Evolutionary conservation across 64 coral and sea anemone species (phyloP), one percentile per base, ranked within the genome.

Genomic region (Orbicella faveolata): DNA sequence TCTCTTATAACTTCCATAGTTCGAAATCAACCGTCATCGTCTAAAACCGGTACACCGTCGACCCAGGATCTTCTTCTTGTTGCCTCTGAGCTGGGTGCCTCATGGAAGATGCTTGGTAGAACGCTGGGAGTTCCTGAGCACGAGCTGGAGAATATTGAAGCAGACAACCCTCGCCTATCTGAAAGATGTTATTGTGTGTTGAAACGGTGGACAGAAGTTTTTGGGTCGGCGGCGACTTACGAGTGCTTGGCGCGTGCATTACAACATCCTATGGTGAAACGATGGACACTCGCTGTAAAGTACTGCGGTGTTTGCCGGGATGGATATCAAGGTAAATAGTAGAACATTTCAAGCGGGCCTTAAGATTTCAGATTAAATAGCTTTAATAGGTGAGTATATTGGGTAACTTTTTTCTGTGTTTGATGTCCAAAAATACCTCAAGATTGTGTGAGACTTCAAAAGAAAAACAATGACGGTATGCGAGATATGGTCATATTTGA

Each of bases 41-140:
- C 39, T 21, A 84, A 68, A 36, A 66, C 33, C 11, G 81, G 81
- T 12, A 68, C 1, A 12, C 81, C 81, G 8, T 84, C 63, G 51
- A 12, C 19, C 2, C 63, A 84, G 13, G 81, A 84, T 36, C 36
- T 84, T 68, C 81, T 84, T 9, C 81, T 84, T 36, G 17, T 84
- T 84, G 81, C 81, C 19, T 19, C 25, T 44, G 81, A 84, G 10
- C 63, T 84, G 37, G 63, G 81, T 69, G 25, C 63, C 18, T 84
- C 81, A 7, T 84, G 81, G 81, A 84, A 84, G 61, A 84, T 84
- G 81, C 26, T 84, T 21, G 81, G 81, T 14, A 34, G 81, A 15
- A 37, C 63, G 0, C 63, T 84, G 14, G 17, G 20, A 2, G 18
- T 84, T 23, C 33, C 61, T 33, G 37, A 84, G 0, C 17, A 7